Base-by-base conservation (phyloP, 2,888 invertebrate genomes). In the Ophion obscuratus region DNA sequence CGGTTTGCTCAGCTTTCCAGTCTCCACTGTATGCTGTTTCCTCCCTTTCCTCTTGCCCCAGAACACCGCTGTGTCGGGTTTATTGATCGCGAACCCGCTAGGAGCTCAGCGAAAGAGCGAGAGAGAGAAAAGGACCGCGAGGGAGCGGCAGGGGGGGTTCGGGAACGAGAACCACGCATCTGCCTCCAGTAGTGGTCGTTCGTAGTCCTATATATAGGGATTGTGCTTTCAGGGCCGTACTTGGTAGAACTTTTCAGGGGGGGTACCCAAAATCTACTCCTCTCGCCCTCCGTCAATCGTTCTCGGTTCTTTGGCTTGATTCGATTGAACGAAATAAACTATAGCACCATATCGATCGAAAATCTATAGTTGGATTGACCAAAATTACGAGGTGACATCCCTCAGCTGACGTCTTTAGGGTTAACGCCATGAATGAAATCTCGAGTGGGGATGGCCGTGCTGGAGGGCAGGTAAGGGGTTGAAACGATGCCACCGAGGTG, bases 81-180 rank as follows among this genome's bases (percentile, higher is more conserved):
- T 92, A 92, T 92, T 92, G 92, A 92, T 92, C 92, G 92, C 91
- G 81, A 85, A 84, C 83, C 77, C 81, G 68, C 75, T 76, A 83
- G 77, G 77, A 86, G 71, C 71, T 59, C 61, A 61, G 61, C 36
- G 78, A 73, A 71, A 71, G 82, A 68, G 75, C 64, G 83, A 67
- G 68, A 80, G 71, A 71, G 81, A 67, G 74, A 70, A 79, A 66
- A 70, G 70, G 74, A 84, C 68, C 6, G 40, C 10, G 36, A 6
- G 70, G 44, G 68, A n/a, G 70, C 31, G 62, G n/a, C 47, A 31
- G n/a, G 31, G 68, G 27, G 24, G 14, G 40, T 64, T 36, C 71
- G 75, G 62, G 70, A 79, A 68, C 31, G 76, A 75, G 73, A 83
- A 85, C 64, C 88, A 83, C 87, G 88, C 88, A 88, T 88, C 88